These are phyloP conservation scores for Antennarius maculatus DNA, from an alignment of 2,797 vertebrate genomes.

Conservation along the genomic window DNA sequence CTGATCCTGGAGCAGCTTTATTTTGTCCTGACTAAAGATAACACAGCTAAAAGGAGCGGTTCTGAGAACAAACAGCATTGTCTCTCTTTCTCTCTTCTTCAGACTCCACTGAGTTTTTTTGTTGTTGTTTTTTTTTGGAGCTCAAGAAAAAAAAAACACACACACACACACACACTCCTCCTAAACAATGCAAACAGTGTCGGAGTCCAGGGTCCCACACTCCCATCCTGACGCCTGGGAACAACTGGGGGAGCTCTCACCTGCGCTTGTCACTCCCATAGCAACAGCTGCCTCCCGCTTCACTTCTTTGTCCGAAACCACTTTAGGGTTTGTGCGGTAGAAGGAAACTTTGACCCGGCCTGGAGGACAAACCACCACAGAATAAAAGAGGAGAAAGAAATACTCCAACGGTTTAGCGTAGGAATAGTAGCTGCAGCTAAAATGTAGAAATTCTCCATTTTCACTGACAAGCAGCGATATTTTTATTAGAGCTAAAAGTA, in stretches of 20 bases:
- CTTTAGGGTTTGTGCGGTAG: constrained; percentile 13
- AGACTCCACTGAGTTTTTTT: no score
- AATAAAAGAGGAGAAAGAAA: background rate
- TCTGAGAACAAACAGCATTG: constrained; percentile 5
- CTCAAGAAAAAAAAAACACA: background rate
- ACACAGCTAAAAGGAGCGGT: constrained; percentile 18
- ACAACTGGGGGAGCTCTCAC: constrained; percentile 75
- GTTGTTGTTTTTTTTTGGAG: background rate
- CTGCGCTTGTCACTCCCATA: constrained; percentile 74
- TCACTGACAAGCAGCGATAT: background rate
- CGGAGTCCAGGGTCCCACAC: constrained; percentile 29
- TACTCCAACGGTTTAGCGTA: background rate
- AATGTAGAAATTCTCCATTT: background rate
- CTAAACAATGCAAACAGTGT: constrained; percentile 65
- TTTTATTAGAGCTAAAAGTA: no score
- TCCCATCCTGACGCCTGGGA: constrained; percentile 43
- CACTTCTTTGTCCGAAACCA: constrained; percentile 44
- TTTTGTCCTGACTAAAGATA: constrained; percentile 15
- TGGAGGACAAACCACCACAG: constrained; percentile 17
- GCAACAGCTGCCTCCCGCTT: constrained; percentile 71
- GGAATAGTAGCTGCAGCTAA: background rate
- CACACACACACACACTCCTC: constrained; percentile 10
- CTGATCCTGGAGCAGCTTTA: background rate
- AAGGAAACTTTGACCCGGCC: constrained; percentile 33
- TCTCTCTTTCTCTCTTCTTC: background rate